phyloP scores from a whole-genome alignment of 2,888 invertebrate species.

The Agonopterix alstromeriana region DNA sequence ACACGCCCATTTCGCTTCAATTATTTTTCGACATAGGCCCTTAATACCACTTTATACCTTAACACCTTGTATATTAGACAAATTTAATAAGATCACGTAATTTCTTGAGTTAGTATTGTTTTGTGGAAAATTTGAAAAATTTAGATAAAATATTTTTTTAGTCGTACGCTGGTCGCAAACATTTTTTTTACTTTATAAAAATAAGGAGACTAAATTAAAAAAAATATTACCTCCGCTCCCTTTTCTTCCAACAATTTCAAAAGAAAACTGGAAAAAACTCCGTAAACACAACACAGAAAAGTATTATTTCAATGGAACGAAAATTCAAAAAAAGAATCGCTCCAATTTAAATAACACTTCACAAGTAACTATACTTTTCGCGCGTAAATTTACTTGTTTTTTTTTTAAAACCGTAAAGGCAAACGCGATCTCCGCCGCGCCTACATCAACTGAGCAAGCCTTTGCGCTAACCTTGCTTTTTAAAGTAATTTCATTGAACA shows the following conservation, averaged over 20 bases:
- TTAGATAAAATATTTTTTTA: too few relatives aligned
- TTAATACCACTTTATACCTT: too few relatives aligned
- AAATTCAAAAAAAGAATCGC: neutral
- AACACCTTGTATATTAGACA: too few relatives aligned
- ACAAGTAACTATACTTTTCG: conserved; percentile 44
- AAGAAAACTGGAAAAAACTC: conserved; percentile 29
- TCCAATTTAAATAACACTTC: conserved; percentile 29
- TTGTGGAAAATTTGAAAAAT: too few relatives aligned
- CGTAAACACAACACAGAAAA: conserved; percentile 30
- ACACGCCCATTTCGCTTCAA: too few relatives aligned
- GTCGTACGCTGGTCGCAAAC: too few relatives aligned
- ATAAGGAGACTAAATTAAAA: too few relatives aligned
- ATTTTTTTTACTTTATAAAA: neutral
- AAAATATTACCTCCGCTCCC: conserved; percentile 22
- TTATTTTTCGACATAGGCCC: too few relatives aligned
- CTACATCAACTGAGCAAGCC: conserved; percentile 34
- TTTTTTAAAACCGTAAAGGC: conserved; percentile 21
- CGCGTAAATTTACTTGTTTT: conserved; percentile 46
- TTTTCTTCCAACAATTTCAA: conserved; percentile 23
- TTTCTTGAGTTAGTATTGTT: too few relatives aligned
- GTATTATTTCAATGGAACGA: conserved; percentile 10
- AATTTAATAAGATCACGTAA: too few relatives aligned
- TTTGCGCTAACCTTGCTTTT: conserved; percentile 35
- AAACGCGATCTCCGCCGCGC: conserved; percentile 43
- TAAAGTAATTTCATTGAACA: conserved; percentile 24